Evolutionary conservation across 2,113 vertebrate genomes (phyloP), one percentile per base, ranked within the genome.

Genomic region (Siniperca knerii): DNA sequence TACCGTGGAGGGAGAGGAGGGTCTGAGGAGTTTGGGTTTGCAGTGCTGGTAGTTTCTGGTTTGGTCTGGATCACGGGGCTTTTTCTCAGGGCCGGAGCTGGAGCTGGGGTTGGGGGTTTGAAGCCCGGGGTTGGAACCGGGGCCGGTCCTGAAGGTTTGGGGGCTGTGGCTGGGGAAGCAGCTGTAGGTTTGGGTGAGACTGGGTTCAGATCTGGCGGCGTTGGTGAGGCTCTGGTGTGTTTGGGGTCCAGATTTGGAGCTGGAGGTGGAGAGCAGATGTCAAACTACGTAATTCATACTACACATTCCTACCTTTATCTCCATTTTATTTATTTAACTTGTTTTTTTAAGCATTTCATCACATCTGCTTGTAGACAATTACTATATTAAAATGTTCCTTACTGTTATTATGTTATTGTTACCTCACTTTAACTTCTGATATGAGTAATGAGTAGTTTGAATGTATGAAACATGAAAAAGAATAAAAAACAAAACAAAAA

Each of bases 161-260:
- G 57, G 37, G 83, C 25, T 4, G 29, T 35, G 92, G 95, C 52
- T 76, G 83, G 75, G 90, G 92, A 80, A 95, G 95, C 0, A 91
- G 94, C 95, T 96, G 95, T 91, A 6, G 92, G 90, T 92, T 91
- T 87, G 54, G 6, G 9, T 0, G 81, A 90, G 80, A 48, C 85
- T 35, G 67, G 66, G 74, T 87, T 77, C 75, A 57, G 75, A 54
- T 89, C 87, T 12, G 74, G 77, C 25, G 66, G 4, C 0, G 61
- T 0, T 8, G 57, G 33, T 2, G 83, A 71, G 20, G 55, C 65
- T 23, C 5, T 33, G 1, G 68, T 21, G 1, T 84, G 82, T 89
- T 88, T 91, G 2, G 86, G 85, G 18, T 64, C 73, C 71, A 92
- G 80, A 60, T 64, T 85, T 4, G 91, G 80, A 35, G 80, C 87